Evolutionary conservation across 1,140 invertebrate species (phyloP).

Genomic region (Pachyrhynchus sulphureomaculatus): DNA sequence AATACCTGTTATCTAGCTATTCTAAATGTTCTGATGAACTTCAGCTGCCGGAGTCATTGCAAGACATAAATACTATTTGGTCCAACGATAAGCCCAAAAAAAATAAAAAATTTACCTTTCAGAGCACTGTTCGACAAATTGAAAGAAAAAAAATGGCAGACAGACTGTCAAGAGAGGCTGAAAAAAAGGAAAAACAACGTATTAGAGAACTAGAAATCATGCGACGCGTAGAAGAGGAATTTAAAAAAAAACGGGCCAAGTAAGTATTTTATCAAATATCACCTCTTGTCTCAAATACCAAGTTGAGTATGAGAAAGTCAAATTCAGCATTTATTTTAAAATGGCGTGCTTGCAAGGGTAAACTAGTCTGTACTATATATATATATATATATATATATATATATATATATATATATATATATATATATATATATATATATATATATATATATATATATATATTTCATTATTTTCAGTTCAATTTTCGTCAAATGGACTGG

Average conservation of each 20-base stretch:
- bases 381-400: background rate
- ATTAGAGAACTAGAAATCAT: conserved; percentile 75
- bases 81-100: conserved; percentile 42
- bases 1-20: conserved; percentile 19
- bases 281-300: too few relatives aligned
- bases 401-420: background rate
- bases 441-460: too few relatives aligned
- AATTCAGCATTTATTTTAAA: too few relatives aligned
- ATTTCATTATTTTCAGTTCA: too few relatives aligned
- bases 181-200: conserved; percentile 72
- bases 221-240: conserved; percentile 57
- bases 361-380: too few relatives aligned
- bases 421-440: background rate
- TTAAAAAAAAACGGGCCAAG: conserved; percentile 48
- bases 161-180: conserved; percentile 71
- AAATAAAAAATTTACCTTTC: conserved; percentile 74
- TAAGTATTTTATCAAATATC: conserved; percentile 18
- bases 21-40: conserved; percentile 55
- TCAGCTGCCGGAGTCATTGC: conserved; percentile 33
- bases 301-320: too few relatives aligned
- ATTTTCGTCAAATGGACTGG: too few relatives aligned
- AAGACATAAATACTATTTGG: conserved; percentile 33
- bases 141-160: conserved; percentile 73
- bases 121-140: conserved; percentile 76
- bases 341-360: too few relatives aligned